These are phyloP conservation scores for Barbus barbus DNA, from an alignment of 2,113 vertebrate species.

Conservation along the genomic window DNA sequence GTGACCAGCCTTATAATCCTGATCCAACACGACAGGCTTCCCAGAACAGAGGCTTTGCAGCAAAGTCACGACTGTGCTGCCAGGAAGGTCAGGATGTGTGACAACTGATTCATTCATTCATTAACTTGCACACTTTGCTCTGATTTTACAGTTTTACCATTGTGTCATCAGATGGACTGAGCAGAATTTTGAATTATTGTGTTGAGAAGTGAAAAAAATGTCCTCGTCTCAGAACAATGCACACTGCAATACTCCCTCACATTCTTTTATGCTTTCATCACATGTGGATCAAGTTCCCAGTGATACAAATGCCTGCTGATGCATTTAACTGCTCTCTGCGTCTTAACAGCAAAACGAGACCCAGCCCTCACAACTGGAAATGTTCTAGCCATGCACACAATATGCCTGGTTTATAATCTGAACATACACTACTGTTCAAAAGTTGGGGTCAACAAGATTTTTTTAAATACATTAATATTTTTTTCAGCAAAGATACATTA, in stretches of 20 bases:
- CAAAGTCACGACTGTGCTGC: constrained; percentile 40
- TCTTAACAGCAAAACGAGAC: background rate
- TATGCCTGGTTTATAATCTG: background rate
- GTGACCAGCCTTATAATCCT: constrained; percentile 63
- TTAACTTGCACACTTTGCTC: constrained; percentile 1
- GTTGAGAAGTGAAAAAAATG: background rate
- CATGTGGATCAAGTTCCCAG: constrained; percentile 32
- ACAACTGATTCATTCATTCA: background rate
- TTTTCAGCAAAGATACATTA: too few relatives aligned
- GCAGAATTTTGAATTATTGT: background rate
- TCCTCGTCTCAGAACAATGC: constrained; percentile 32
- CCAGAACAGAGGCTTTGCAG: constrained; percentile 60
- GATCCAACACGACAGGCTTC: constrained; percentile 67
- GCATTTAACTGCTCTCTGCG: constrained; percentile 32
- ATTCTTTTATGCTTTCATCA: constrained; percentile 36
- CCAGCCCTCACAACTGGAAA: constrained; percentile 6
- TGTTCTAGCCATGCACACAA: background rate
- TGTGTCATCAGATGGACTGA: background rate
- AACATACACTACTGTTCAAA: background rate
- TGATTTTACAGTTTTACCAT: background rate
- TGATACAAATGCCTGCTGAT: constrained; percentile 24
- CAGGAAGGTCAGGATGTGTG: constrained; percentile 45
- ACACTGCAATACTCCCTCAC: background rate
- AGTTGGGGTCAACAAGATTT: background rate
- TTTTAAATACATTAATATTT: background rate